Percentiles rank a stretch among this genome's conserved stretches.
Conservation (phyloP, 2,113 vertebrate species). For the Bujurquina vittata region DNA sequence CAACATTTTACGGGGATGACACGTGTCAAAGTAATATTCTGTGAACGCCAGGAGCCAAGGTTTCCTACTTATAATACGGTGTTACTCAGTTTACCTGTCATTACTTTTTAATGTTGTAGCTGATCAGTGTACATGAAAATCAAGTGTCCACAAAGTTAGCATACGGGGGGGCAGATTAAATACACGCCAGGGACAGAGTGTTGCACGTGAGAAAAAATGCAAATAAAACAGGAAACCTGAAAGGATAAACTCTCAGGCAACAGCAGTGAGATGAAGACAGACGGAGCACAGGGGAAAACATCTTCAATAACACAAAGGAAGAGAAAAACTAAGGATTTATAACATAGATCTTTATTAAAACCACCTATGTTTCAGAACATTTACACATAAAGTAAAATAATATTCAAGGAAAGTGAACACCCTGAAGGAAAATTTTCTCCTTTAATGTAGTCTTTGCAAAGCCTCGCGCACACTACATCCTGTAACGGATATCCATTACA, state of each 20-base stretch:
- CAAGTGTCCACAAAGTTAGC: too few species aligned
- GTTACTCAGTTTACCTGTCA: neutral
- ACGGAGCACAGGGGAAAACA: neutral
- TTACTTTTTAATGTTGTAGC: too few species aligned
- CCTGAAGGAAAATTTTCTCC: neutral
- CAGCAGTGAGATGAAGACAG: neutral
- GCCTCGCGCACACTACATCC: neutral
- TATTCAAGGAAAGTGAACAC: neutral
- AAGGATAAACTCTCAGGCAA: neutral
- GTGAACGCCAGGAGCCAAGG: neutral
- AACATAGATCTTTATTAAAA: neutral
- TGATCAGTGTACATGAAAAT: too few species aligned
- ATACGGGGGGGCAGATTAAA: neutral
- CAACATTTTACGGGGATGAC: too few species aligned
- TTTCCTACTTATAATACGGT: neutral
- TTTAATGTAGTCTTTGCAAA: neutral
- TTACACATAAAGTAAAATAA: neutral
- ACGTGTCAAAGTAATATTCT: neutral
- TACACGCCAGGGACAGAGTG: neutral
- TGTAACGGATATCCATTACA: constrained; percentile 6
- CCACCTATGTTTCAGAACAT: neutral
- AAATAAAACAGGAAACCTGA: neutral
- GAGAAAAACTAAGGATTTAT: neutral
- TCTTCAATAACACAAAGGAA: neutral
- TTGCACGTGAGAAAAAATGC: neutral